Conservation (phyloP, 2,888 invertebrate genomes). For the Lamellibrachia satsuma region DNA sequence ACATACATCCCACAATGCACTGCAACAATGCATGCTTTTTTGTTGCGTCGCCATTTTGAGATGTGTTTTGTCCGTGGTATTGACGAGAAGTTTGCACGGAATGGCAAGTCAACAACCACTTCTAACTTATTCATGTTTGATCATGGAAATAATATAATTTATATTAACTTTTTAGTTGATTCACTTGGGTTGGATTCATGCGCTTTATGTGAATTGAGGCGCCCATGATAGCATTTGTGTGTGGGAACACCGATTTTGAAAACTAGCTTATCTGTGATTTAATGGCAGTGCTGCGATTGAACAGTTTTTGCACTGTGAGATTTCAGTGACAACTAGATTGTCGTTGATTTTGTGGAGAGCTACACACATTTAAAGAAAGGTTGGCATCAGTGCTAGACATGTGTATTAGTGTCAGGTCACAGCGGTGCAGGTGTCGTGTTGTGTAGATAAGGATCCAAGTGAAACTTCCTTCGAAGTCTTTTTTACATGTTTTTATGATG, state of each 20-base stretch:
- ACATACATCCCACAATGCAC: background rate
- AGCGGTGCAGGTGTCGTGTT: background rate
- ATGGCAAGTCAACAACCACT: background rate
- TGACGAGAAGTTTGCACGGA: background rate
- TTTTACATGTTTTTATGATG: background rate
- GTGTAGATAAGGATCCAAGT: background rate
- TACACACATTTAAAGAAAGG: background rate
- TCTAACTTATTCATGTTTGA: background rate
- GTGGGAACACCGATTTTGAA: background rate
- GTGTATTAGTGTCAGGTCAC: background rate
- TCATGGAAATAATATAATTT: background rate
- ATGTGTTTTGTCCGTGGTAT: background rate
- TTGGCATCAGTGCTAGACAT: background rate
- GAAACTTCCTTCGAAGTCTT: background rate
- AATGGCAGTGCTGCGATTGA: background rate
- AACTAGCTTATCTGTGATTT: background rate
- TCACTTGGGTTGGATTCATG: background rate
- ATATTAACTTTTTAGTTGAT: background rate
- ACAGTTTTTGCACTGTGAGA: background rate
- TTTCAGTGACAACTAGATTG: background rate
- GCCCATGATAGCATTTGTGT: slow-evolving; percentile 1
- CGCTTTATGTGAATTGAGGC: background rate
- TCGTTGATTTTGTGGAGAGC: background rate
- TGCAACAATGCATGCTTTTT: background rate
- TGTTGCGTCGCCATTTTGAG: background rate